These are phyloP conservation scores for Gonatopus flavifemur DNA, from an alignment of 1,140 invertebrate genomes.

Conservation along the genomic window DNA sequence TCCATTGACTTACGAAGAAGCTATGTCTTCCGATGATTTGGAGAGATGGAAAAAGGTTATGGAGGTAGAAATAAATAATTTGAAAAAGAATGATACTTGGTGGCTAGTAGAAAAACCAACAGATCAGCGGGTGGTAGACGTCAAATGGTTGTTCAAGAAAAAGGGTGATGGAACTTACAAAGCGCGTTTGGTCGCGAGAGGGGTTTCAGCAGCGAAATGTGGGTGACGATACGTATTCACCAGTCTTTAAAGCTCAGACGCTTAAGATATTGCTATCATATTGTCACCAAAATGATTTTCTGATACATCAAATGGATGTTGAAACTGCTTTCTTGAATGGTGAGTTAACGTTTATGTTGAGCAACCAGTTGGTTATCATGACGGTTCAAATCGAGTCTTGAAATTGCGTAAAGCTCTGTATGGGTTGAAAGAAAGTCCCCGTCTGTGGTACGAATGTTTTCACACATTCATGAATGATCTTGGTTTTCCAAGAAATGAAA, in stretches of 20 bases:
- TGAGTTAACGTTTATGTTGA: background rate
- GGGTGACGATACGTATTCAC: conserved; percentile 25
- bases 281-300: background rate
- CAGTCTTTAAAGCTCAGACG: too few relatives aligned
- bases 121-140: background rate
- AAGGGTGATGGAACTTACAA: conserved; percentile 1
- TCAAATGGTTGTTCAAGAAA: conserved; percentile 1
- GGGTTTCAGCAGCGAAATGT: conserved; percentile 26
- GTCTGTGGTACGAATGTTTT: background rate
- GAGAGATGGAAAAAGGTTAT: conserved; percentile 6
- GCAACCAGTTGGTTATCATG: background rate
- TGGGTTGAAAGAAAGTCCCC: too few relatives aligned
- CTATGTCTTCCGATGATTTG: background rate
- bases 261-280: too few relatives aligned
- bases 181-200: conserved; percentile 31
- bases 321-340: background rate
- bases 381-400: background rate
- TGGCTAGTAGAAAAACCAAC: background rate
- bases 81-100: background rate
- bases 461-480: background rate
- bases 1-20: conserved; percentile 4
- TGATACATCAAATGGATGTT: too few relatives aligned
- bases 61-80: background rate
- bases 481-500: background rate
- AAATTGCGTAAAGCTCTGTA: background rate